These are phyloP conservation scores for Zosterops hypoxanthus DNA, from an alignment of 2,113 vertebrate species.

Conservation along the genomic window DNA sequence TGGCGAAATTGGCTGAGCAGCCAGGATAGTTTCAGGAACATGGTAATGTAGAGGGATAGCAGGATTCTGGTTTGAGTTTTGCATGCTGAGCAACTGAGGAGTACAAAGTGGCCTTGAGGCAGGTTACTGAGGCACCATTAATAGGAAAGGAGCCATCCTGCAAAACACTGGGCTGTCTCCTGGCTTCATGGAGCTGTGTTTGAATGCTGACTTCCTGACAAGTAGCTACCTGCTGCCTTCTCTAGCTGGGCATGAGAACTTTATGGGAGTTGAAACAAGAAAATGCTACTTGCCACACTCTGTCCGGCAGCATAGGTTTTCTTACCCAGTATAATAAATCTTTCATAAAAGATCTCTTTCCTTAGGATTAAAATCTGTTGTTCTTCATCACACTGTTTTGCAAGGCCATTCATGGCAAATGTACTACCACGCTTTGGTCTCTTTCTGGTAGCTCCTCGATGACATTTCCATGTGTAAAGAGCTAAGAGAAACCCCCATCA, in stretches of 20 bases:
- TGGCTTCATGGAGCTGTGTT: fast-evolving
- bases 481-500: not conserved
- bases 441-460: not conserved
- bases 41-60: not conserved
- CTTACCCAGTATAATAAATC: not conserved
- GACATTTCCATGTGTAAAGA: not conserved
- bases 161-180: fast-evolving
- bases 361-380: not conserved
- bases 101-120: not conserved
- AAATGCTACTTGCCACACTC: not conserved
- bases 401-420: not conserved
- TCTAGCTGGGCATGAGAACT: not conserved
- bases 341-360: not conserved
- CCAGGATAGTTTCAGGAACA: not conserved
- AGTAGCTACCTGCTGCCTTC: not conserved
- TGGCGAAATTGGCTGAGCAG: not conserved
- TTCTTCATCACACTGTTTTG: not conserved
- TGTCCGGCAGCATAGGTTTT: not conserved
- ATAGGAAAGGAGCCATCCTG: not conserved
- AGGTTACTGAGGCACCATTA: not conserved
- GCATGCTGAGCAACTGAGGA: not conserved
- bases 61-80: not conserved
- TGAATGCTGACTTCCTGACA: not conserved
- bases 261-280: not conserved
- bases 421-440: not conserved